Evolutionary conservation across 2,797 vertebrate genomes (phyloP), one percentile per base, ranked within the genome.

Genomic region (Morelia viridis): DNA sequence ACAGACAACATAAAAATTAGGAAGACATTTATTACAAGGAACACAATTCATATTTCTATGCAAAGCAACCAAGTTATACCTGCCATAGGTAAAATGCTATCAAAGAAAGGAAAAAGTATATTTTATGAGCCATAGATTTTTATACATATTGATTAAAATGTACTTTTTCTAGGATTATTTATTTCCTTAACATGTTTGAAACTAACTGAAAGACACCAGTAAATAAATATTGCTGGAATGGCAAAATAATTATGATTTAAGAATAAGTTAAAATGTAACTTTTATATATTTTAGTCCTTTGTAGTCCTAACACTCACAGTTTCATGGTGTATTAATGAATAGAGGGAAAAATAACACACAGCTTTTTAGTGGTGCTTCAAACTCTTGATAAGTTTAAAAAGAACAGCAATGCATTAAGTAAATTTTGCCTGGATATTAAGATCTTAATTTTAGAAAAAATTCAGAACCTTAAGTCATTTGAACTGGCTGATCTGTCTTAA

Each of bases 1-100:
- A 89, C 4, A 61, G 46, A 7, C 24, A 87, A 22, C 19, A 76
- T 8, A 92, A 41, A 46, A 92, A 85, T 4, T 35, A 89, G 64
- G 89, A 90, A 94, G 93, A 93, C 71, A 89, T n/a, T 0, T 10
- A 88, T 91, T 91, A 88, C 4, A 64, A 22, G 3, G 24, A 9
- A 31, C 15, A 19, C 64, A 96, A 91, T 61, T 53, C 89, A 68
- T 68, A 90, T 76, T n/a, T 7, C 31, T 62, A 15, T 17, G 35
- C 13, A 92, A 91, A 91, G 91, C 94, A 96, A 96, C 95, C 96
- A 93, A 94, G 95, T 87, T 90, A 5, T 31, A 56, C 2, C 31
- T 62, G 64, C 58, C 3, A 92, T 4, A 88, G 11, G 28, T n/a
- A 24, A 68, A 15, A 46, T 60, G 65, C 31, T 86, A 86, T 5